Percentiles rank a stretch among this genome's conserved stretches.
phyloP scores from a whole-genome alignment of 2,113 vertebrate species.

The Taxidea taxus region DNA sequence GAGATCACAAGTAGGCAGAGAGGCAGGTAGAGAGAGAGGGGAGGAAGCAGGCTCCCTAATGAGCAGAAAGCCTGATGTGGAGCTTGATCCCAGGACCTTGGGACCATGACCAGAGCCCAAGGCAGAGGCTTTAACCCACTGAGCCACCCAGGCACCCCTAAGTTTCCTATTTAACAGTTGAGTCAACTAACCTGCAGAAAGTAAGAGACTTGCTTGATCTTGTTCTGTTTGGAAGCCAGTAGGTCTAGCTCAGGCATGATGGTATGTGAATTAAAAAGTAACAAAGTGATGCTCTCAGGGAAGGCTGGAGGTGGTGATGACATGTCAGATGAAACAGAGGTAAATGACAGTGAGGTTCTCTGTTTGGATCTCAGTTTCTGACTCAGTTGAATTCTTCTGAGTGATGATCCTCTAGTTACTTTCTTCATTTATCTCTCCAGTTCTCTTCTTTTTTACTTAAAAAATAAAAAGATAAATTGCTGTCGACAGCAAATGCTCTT shows the following conservation, averaged over 20 bases:
- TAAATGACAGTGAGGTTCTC: not conserved
- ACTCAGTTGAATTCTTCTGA: not conserved
- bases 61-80: too few species aligned
- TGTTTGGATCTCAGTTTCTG: not conserved
- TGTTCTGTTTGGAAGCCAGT: not conserved
- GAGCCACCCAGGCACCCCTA: too few species aligned
- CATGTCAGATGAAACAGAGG: not conserved
- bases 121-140: too few species aligned
- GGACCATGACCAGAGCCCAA: too few species aligned
- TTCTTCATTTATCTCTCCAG: not conserved
- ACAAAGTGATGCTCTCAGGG: too few species aligned
- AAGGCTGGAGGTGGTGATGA: not conserved
- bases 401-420: not conserved
- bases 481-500: not conserved
- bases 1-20: too few species aligned
- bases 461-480: not conserved
- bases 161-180: not conserved
- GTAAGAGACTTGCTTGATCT: not conserved
- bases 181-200: not conserved
- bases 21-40: too few species aligned
- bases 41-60: too few species aligned
- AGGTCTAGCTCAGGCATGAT: not conserved
- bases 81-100: too few species aligned
- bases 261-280: not conserved
- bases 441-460: not conserved